phyloP scores from a whole-genome alignment of 2,797 vertebrate genomes.

The Arvicola amphibius region DNA sequence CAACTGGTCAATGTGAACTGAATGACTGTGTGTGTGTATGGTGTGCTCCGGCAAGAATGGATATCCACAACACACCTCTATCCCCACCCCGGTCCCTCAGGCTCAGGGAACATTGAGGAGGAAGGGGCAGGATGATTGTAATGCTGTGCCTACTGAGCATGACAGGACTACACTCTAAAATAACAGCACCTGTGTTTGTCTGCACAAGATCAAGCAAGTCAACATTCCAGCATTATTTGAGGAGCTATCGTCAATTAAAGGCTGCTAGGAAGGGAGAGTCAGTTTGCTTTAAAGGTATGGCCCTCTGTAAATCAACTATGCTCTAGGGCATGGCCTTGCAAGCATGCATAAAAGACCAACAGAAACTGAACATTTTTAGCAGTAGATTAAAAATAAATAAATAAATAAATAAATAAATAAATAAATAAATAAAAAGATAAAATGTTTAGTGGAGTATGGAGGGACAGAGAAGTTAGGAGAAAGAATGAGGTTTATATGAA shows the following conservation, averaged over 20 bases:
- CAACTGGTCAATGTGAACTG: not conserved
- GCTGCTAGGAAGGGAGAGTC: not conserved
- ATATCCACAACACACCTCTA: not conserved
- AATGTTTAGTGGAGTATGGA: not conserved
- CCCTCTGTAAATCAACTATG: not conserved
- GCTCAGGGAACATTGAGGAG: not conserved
- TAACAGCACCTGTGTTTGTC: not conserved
- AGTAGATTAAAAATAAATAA: not conserved
- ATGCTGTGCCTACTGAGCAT: not conserved
- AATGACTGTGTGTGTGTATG: not conserved
- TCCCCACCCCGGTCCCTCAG: accelerated
- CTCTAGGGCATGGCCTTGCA: no score
- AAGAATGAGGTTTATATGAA: not conserved
- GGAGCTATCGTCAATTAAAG: no score
- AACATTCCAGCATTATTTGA: not conserved
- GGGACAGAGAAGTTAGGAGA: not conserved
- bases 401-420: not conserved
- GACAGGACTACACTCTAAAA: not conserved
- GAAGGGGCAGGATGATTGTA: not conserved
- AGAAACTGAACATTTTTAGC: no score
- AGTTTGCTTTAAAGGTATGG: not conserved
- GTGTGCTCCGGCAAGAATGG: not conserved
- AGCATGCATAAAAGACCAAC: not conserved
- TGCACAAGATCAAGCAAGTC: not conserved
- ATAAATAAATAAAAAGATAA: not conserved